These are phyloP conservation scores for Noctilio leporinus DNA, from an alignment of 2,113 vertebrate species.

Conservation along the genomic window DNA sequence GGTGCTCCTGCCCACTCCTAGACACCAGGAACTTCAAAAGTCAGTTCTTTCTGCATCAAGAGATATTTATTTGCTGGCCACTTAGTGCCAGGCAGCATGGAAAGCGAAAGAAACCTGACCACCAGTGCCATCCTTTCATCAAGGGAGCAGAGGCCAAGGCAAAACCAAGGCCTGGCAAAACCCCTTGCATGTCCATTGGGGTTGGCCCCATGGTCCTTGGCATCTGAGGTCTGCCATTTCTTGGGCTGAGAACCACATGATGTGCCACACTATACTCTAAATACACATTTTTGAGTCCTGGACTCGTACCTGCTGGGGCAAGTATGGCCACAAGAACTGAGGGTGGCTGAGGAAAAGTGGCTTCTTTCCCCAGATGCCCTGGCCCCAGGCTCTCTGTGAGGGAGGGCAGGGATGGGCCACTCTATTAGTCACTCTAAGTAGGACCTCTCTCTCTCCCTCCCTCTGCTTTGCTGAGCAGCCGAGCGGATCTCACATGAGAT, in stretches of 20 bases:
- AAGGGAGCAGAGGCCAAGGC: background rate
- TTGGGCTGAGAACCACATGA: background rate
- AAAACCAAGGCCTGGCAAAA: background rate
- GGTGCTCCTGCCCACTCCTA: background rate
- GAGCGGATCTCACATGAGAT: background rate
- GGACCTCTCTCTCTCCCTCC: background rate
- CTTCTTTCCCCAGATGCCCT: background rate
- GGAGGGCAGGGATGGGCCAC: background rate
- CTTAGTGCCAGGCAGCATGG: background rate
- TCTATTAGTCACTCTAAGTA: background rate
- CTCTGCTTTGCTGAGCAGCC: background rate
- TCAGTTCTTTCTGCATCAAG: background rate
- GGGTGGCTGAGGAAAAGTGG: background rate
- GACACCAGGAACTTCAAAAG: background rate
- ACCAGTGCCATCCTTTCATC: background rate
- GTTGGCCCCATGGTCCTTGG: rapidly evolving
- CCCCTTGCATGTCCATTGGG: too few species aligned
- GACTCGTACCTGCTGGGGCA: too few species aligned
- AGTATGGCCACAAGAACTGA: background rate
- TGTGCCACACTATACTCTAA: background rate
- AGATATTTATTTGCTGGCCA: background rate
- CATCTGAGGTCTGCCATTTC: background rate
- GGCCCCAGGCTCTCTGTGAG: background rate
- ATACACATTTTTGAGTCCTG: background rate
- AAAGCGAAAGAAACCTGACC: background rate